phyloP scores from a whole-genome alignment of 2,113 vertebrate species.

The Trogon melanurus region DNA sequence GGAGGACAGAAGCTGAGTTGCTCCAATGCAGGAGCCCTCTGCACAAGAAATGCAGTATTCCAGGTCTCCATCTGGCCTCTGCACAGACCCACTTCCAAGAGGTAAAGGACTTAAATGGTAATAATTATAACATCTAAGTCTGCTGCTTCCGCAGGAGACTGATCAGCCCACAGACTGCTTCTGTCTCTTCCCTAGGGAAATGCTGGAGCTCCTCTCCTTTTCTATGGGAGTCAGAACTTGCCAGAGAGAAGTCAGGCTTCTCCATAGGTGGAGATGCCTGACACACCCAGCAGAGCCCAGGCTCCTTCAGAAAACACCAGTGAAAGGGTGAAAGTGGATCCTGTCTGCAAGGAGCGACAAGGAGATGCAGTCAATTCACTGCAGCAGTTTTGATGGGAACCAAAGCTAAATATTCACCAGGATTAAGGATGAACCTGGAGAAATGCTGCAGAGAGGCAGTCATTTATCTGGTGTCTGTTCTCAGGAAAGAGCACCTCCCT shows the following conservation, averaged over 20 bases:
- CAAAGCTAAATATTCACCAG: background rate
- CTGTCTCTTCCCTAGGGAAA: background rate
- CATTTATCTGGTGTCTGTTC: background rate
- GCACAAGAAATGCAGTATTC: background rate
- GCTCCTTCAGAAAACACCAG: background rate
- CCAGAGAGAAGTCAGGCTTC: background rate
- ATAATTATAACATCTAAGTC: background rate
- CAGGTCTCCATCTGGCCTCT: no score
- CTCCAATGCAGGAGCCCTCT: accelerated
- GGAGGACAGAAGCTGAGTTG: background rate
- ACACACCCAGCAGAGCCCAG: background rate
- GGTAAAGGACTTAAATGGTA: background rate
- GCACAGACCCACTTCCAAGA: background rate
- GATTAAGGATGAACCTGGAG: background rate
- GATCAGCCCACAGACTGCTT: background rate
- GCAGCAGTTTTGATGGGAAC: background rate
- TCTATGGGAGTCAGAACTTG: background rate
- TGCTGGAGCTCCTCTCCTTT: background rate
- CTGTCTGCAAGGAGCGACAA: background rate
- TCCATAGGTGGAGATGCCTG: background rate
- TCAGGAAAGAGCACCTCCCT: background rate
- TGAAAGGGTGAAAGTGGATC: background rate
- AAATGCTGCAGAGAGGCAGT: background rate
- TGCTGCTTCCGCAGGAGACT: background rate
- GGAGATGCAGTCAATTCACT: background rate